phyloP scores from a whole-genome alignment of 2,113 vertebrate genomes.

The Python bivittatus region DNA sequence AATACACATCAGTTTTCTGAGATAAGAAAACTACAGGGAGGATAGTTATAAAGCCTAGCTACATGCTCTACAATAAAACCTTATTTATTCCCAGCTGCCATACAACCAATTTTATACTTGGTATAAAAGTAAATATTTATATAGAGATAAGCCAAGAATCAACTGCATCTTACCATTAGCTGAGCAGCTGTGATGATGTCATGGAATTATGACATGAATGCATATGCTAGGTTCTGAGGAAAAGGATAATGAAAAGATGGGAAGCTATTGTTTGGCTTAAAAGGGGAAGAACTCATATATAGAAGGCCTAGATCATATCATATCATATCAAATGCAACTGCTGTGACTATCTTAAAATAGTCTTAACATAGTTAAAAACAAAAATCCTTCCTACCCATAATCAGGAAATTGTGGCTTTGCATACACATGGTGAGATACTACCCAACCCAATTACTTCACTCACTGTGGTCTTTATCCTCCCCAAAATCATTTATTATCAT shows the following conservation, averaged over 20 bases:
- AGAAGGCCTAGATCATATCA: not conserved
- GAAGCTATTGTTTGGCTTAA: not conserved
- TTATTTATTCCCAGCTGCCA: not conserved
- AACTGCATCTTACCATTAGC: not conserved
- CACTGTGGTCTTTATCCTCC: not conserved
- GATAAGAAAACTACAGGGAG: not conserved
- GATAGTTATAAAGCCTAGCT: not conserved
- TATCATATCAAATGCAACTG: not conserved
- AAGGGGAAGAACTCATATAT: not conserved
- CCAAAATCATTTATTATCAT: not conserved
- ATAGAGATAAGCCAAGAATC: not conserved
- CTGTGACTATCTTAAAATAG: not conserved
- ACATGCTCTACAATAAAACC: not conserved
- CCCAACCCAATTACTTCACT: not conserved
- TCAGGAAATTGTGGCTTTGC: not conserved
- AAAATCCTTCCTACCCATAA: not conserved
- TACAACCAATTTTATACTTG: not conserved
- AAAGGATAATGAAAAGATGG: not conserved
- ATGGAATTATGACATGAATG: not conserved
- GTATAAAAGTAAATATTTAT: not conserved
- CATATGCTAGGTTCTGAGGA: not conserved
- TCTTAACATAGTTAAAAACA: not conserved
- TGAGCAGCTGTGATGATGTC: not conserved
- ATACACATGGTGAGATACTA: not conserved
- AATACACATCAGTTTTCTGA: not conserved